Percentiles rank a stretch among this genome's conserved stretches.
Evolutionary conservation across 1,140 invertebrate genomes (phyloP).

Genomic region (Anoplophora glabripennis): DNA sequence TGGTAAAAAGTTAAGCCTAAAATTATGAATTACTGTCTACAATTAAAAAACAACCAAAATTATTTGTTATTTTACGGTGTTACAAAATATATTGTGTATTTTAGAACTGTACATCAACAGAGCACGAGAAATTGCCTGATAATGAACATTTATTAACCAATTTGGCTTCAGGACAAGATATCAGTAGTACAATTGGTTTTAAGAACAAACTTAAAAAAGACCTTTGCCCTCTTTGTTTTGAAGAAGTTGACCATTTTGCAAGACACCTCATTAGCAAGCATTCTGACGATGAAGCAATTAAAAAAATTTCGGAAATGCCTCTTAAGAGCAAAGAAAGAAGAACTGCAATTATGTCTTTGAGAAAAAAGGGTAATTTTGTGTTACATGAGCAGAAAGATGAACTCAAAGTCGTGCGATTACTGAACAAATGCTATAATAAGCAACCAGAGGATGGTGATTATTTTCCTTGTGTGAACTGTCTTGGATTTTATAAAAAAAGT

Average conservation of each 20-base stretch:
- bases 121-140: too few relatives aligned
- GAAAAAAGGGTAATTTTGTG: constrained; percentile 29
- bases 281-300: constrained; percentile 7
- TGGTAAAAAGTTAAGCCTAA: too few relatives aligned
- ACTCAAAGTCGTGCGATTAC: constrained; percentile 18
- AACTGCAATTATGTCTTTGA: constrained; percentile 9
- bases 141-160: too few relatives aligned
- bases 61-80: too few relatives aligned
- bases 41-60: too few relatives aligned
- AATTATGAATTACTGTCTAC: too few relatives aligned
- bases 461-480: constrained; percentile 19
- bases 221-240: constrained; percentile 6
- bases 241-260: constrained; percentile 13
- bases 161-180: too few relatives aligned
- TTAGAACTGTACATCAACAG: too few relatives aligned
- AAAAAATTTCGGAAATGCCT: constrained; percentile 3
- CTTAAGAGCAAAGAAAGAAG: constrained; percentile 10
- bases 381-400: constrained; percentile 23
- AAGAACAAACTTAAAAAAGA: neutral
- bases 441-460: constrained; percentile 16
- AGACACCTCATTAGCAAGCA: constrained; percentile 6
- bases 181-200: too few relatives aligned
- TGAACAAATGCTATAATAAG: neutral
- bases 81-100: too few relatives aligned
- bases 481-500: constrained; percentile 23